Conservation (phyloP, 2,113 vertebrate species). For the Hucho hucho region DNA sequence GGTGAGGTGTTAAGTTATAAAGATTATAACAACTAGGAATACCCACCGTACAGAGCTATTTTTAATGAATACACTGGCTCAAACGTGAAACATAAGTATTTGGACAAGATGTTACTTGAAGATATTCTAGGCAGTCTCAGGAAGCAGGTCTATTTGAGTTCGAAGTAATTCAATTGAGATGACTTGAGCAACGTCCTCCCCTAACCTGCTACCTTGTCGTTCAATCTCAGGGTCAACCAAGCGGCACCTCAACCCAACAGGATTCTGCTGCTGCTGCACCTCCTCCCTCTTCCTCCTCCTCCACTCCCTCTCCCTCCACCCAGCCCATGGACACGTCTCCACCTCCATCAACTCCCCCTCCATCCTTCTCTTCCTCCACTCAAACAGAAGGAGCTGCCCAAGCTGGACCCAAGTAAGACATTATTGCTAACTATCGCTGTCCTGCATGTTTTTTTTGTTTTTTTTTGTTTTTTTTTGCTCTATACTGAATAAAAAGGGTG, state of each 20-base stretch:
- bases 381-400: slow-evolving; percentile 68
- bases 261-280: slow-evolving; percentile 43
- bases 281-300: slow-evolving; percentile 63
- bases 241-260: slow-evolving; percentile 58
- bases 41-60: background rate
- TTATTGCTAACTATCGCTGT: background rate
- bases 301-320: slow-evolving; percentile 69
- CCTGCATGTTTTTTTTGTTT: background rate
- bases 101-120: too few relatives aligned
- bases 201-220: background rate
- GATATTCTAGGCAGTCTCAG: too few relatives aligned
- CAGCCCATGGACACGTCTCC: slow-evolving; percentile 78
- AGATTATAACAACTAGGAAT: background rate
- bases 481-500: too few relatives aligned
- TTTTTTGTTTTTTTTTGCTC: background rate
- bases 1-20: slow-evolving; percentile 55
- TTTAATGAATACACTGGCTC: background rate
- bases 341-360: slow-evolving; percentile 67
- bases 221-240: slow-evolving; percentile 53
- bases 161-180: background rate
- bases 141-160: too few relatives aligned
- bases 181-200: background rate
- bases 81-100: too few relatives aligned
- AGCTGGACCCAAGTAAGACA: slow-evolving; percentile 69
- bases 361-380: slow-evolving; percentile 59